Evolutionary conservation across 2,888 invertebrate genomes (phyloP).

Genomic region (Bombylius major): DNA sequence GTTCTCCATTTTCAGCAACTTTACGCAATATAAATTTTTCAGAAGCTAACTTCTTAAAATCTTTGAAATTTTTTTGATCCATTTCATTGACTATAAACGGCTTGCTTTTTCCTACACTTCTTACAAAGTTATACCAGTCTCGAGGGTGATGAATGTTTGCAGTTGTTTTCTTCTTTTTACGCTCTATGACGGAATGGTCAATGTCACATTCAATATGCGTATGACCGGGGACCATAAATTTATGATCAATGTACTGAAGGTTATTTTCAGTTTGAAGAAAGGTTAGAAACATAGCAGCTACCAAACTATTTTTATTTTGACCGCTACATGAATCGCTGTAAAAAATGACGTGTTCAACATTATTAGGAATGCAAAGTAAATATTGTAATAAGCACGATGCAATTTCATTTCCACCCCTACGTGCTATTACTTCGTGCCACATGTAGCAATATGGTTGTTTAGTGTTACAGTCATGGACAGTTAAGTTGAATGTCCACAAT

Average conservation of each 20-base stretch:
- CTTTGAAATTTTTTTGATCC: no score
- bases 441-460: neutral
- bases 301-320: slow-evolving; percentile 1
- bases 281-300: slow-evolving; percentile 5
- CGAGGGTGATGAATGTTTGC: neutral
- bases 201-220: slow-evolving; percentile 4
- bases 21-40: neutral
- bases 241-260: slow-evolving; percentile 14
- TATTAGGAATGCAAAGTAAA: no score
- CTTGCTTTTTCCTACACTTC: neutral
- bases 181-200: no score
- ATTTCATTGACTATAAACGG: no score
- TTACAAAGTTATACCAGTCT: neutral
- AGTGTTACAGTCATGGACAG: slow-evolving; percentile 3
- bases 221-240: slow-evolving; percentile 12
- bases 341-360: no score
- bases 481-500: slow-evolving; percentile 7
- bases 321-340: neutral
- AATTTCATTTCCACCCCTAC: slow-evolving; percentile 9
- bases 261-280: slow-evolving; percentile 10
- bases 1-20: neutral
- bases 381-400: neutral
- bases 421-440: slow-evolving; percentile 8
- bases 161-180: neutral
- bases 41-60: neutral